Conservation (phyloP, 2,888 invertebrate genomes). For the Margaritifera margaritifera region DNA sequence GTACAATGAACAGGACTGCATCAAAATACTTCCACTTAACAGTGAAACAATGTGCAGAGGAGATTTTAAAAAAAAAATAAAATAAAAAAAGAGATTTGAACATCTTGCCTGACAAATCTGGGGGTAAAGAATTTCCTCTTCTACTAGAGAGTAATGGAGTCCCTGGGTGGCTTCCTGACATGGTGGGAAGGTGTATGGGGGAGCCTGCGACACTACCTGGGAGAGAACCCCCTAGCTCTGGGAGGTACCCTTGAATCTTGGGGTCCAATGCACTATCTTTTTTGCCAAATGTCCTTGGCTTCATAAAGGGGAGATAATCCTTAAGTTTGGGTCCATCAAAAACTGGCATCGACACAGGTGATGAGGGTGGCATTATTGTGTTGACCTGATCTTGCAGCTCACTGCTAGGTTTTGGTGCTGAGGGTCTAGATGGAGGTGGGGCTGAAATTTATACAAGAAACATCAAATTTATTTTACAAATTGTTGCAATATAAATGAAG, state of each 20-base stretch:
- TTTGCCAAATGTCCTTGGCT: conserved; percentile 73
- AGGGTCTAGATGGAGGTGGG: conserved; percentile 55
- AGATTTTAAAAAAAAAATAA: no score
- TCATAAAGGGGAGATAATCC: conserved; percentile 89
- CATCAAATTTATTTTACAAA: conserved; percentile 1
- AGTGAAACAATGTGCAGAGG: no score
- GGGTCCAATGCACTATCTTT: conserved; percentile 34
- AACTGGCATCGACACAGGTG: conserved; percentile 33
- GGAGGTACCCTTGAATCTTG: conserved; percentile 22
- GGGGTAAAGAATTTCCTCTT: no score
- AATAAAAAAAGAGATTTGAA: no score
- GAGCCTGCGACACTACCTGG: conserved; percentile 44
- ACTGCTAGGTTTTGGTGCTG: conserved; percentile 58
- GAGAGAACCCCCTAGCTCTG: conserved; percentile 32
- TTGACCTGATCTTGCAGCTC: not conserved
- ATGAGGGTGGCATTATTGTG: conserved; percentile 6
- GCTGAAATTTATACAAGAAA: conserved; percentile 21
- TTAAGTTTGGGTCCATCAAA: conserved; percentile 83
- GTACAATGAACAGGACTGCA: no score
- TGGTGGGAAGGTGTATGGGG: conserved; percentile 35
- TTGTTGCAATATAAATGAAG: not conserved
- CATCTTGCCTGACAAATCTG: no score
- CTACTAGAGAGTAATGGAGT: conserved; percentile 12
- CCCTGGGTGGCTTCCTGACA: conserved; percentile 35
- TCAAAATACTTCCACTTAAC: no score